These are phyloP conservation scores for Echinometra lucunter DNA, from an alignment of 53 echinoderm and acorn worm species.

Conservation along the genomic window DNA sequence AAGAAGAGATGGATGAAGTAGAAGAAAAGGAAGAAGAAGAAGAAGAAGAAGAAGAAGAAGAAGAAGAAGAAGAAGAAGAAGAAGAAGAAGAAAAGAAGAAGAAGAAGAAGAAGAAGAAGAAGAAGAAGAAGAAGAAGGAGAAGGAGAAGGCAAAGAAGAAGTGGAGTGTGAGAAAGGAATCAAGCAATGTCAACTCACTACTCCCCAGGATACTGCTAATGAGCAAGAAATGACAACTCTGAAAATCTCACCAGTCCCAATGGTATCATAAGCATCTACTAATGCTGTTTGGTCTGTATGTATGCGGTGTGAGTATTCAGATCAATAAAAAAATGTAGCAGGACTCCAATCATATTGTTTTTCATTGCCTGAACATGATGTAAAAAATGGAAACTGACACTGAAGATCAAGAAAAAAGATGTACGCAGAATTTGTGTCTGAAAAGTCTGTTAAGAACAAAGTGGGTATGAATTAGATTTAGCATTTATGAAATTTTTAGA, in stretches of 20 bases:
- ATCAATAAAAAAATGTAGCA: too few species aligned
- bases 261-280: background rate
- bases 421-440: too few species aligned
- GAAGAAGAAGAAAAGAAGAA: background rate
- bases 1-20: background rate
- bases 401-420: too few species aligned
- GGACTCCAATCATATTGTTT: too few species aligned
- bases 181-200: background rate
- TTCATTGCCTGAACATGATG: background rate
- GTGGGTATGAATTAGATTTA: too few species aligned
- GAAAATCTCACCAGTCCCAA: background rate
- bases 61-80: background rate
- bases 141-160: background rate
- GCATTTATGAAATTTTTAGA: too few species aligned
- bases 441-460: too few species aligned
- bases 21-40: background rate
- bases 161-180: background rate
- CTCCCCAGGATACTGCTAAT: background rate
- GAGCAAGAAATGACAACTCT: conserved; percentile 1
- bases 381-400: background rate
- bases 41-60: background rate
- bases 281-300: background rate
- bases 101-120: background rate
- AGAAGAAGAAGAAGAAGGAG: background rate
- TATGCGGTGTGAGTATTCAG: too few species aligned